Percentiles rank a stretch among this genome's conserved stretches.
Evolutionary conservation across 2,113 vertebrate genomes (phyloP).

Genomic region (Thunnus thynnus): DNA sequence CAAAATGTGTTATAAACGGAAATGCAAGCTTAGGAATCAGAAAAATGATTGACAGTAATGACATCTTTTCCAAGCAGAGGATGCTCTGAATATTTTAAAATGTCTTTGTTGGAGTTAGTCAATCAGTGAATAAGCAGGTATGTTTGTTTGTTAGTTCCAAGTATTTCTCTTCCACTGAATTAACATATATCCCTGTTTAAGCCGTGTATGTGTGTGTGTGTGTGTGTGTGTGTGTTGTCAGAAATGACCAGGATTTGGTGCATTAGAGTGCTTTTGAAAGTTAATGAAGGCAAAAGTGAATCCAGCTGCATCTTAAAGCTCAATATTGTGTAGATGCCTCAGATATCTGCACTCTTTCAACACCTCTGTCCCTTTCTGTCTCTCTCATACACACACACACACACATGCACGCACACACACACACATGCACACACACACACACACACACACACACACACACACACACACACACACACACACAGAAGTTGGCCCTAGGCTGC

Average conservation of each 20-base stretch:
- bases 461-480: conserved; percentile 41
- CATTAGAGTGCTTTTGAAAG: conserved; percentile 27
- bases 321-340: conserved; percentile 37
- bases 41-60: conserved; percentile 20
- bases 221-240: neutral
- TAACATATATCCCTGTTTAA: neutral
- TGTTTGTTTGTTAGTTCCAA: too few species aligned
- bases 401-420: neutral
- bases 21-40: conserved; percentile 31
- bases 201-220: neutral
- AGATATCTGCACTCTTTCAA: conserved; percentile 12
- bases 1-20: conserved; percentile 61
- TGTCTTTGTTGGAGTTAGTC: neutral
- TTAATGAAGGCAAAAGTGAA: conserved; percentile 40
- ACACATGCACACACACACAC: conserved; percentile 19
- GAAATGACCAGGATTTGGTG: neutral
- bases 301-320: conserved; percentile 31
- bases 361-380: conserved; percentile 5
- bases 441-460: conserved; percentile 35
- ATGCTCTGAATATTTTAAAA: conserved; percentile 8
- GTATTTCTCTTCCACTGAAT: neutral
- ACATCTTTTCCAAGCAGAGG: conserved; percentile 9
- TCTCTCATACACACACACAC: neutral
- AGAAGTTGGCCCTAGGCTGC: conserved; percentile 62
- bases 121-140: too few species aligned